phyloP scores from a whole-genome alignment of 2,888 invertebrate species.

The Epinotia nisella region DNA sequence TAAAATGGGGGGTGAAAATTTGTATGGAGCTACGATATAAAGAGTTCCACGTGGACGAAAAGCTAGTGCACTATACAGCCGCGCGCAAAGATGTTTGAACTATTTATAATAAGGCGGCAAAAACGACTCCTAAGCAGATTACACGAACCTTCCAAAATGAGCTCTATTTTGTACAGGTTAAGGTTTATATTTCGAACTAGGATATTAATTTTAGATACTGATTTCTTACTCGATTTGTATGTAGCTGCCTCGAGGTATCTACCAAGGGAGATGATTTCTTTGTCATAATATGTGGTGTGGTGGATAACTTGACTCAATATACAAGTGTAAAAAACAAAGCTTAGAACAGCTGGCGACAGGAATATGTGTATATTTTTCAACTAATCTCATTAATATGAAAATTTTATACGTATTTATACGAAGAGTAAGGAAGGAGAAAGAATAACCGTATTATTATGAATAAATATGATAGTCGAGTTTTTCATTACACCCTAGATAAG shows the following conservation, averaged over 20 bases:
- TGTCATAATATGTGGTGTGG: slow-evolving; percentile 17
- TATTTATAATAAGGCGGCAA: neutral
- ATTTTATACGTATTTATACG: neutral
- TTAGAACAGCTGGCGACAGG: too few relatives aligned
- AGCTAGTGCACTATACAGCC: too few relatives aligned
- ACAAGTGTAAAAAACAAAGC: neutral
- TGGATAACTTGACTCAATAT: neutral
- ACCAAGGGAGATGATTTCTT: neutral
- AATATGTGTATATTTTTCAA: too few relatives aligned
- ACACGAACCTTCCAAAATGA: slow-evolving; percentile 4
- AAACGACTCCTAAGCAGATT: neutral
- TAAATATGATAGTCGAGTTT: neutral
- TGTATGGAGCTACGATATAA: too few relatives aligned
- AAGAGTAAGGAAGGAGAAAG: neutral
- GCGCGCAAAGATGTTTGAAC: too few relatives aligned
- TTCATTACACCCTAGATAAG: slow-evolving; percentile 20
- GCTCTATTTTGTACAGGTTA: slow-evolving; percentile 24
- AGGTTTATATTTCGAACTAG: slow-evolving; percentile 23
- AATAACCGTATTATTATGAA: neutral
- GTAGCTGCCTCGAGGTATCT: slow-evolving; percentile 5
- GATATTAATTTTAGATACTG: slow-evolving; percentile 24
- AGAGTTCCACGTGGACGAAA: too few relatives aligned
- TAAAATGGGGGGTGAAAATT: too few relatives aligned
- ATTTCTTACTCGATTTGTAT: slow-evolving; percentile 31
- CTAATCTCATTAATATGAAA: too few relatives aligned